A percentile compares a stretch with the other conserved stretches of the same genome.
phyloP scores from a whole-genome alignment of 2,113 vertebrate genomes.

The Nasalis larvatus region DNA sequence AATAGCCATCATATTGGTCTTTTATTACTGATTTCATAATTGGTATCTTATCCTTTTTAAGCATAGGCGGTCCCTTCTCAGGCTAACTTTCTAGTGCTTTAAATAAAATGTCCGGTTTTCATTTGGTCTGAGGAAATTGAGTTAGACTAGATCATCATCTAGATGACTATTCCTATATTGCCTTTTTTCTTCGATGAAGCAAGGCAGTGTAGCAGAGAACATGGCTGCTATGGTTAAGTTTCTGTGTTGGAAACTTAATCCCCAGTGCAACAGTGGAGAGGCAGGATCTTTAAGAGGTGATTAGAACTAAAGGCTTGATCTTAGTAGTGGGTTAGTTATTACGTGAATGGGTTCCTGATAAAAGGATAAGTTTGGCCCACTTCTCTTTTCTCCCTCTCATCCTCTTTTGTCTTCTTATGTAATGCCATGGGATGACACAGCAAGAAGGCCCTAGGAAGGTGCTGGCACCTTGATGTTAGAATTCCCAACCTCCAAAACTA shows the following conservation, averaged over 20 bases:
- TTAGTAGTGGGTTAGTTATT: background rate
- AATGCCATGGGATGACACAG: background rate
- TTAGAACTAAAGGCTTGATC: background rate
- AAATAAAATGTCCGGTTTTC: background rate
- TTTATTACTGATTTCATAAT: background rate
- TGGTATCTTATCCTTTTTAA: background rate
- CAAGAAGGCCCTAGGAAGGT: background rate
- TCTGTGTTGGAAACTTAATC: background rate
- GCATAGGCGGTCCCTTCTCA: background rate
- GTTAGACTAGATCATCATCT: background rate
- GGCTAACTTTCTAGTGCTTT: background rate
- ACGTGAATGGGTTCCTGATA: background rate
- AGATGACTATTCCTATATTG: background rate
- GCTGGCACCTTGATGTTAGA: background rate
- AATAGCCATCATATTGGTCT: background rate
- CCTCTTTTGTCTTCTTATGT: background rate
- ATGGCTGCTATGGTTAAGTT: background rate
- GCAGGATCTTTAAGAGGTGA: background rate
- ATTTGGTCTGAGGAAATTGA: background rate
- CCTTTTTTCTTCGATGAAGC: background rate
- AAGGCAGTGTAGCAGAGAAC: background rate
- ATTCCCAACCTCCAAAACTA: background rate
- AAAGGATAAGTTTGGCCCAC: background rate
- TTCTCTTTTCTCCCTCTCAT: background rate
- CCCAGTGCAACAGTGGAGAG: background rate